These are phyloP conservation scores for Gymnothorax reevesii DNA, from an alignment of 2,797 vertebrate species.

Conservation along the genomic window DNA sequence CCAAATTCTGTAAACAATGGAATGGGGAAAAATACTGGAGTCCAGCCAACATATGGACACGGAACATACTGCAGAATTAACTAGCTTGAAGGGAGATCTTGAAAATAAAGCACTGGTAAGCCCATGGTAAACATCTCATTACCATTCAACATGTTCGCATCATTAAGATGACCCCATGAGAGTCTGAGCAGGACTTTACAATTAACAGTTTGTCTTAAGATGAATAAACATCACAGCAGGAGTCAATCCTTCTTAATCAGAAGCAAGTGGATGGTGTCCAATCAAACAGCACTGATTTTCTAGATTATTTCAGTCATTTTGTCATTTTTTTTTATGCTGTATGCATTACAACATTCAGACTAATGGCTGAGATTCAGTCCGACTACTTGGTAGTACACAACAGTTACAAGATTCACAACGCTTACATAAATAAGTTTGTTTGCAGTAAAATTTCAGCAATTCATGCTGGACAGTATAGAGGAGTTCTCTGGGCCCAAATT, in stretches of 20 bases:
- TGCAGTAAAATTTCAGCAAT: no score
- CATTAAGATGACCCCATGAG: constrained; percentile 31
- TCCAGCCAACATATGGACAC: background rate
- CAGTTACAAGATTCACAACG: background rate
- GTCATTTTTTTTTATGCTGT: background rate
- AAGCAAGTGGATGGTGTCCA: background rate
- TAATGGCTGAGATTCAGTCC: background rate
- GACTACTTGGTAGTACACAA: background rate
- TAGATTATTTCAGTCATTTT: background rate
- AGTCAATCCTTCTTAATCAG: constrained; percentile 3
- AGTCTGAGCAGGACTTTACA: constrained; percentile 15
- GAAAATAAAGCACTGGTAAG: background rate
- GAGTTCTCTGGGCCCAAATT: no score
- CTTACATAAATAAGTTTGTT: no score
- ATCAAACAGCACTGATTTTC: background rate
- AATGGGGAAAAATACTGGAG: background rate
- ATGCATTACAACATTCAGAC: background rate
- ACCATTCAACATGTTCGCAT: constrained; percentile 14
- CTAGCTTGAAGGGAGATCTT: constrained; percentile 4
- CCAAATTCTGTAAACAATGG: background rate
- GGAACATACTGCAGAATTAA: background rate
- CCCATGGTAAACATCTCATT: constrained; percentile 16
- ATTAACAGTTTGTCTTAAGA: constrained; percentile 30
- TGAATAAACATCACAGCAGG: constrained; percentile 34
- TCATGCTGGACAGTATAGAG: no score